Evolutionary conservation across 1,140 invertebrate species (phyloP), one percentile per base, ranked within the genome.

Genomic region (Eupeodes corollae): DNA sequence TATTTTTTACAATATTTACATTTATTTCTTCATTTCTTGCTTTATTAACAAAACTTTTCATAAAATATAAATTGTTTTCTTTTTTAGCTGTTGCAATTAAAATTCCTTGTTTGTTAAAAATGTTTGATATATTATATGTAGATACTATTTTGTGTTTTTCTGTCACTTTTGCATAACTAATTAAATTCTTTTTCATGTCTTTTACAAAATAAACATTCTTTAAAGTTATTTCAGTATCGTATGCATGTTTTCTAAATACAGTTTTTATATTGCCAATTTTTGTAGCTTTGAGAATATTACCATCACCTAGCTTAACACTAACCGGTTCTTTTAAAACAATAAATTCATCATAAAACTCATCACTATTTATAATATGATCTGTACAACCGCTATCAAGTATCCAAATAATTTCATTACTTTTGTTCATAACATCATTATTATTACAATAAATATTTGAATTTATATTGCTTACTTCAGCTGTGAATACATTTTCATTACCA

Each of bases 331-430:
- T 62, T 32, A 67, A 60, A 47, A 52, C 47, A 47, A 54, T 38
- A 46, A 2, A 65, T 35, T 58, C 54, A 52, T 43, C 46, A 58
- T 66, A 66, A 51, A 54, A 67, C 37, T 33, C 47, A 50, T 68
- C 61, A 52, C 51, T 53, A 42, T 68, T 67, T 37, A 68, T 54
- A 34, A 69, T 57, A 46, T 69, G 62, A 40, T 67, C 63, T 0
- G 64, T 67, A 53, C 59, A 62, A 1, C 61, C 58, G 58, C 58
- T 63, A 51, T 64, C 62, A 44, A 67, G 49, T 30, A 68, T 34
- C 63, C 60, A 67, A 40, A 58, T 49, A 39, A 68, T 58, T 56
- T 56, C 44, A 56, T 37, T 47, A 34, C 49, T 48, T 50, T 53
- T 48, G 47, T 44, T 16, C 30, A 39, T 33, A 42, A 39, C 38